A percentile compares a stretch with the other conserved stretches of the same genome.
These are phyloP conservation scores for Penaeus chinensis DNA, from an alignment of 1,140 invertebrate genomes.

Conservation along the genomic window DNA sequence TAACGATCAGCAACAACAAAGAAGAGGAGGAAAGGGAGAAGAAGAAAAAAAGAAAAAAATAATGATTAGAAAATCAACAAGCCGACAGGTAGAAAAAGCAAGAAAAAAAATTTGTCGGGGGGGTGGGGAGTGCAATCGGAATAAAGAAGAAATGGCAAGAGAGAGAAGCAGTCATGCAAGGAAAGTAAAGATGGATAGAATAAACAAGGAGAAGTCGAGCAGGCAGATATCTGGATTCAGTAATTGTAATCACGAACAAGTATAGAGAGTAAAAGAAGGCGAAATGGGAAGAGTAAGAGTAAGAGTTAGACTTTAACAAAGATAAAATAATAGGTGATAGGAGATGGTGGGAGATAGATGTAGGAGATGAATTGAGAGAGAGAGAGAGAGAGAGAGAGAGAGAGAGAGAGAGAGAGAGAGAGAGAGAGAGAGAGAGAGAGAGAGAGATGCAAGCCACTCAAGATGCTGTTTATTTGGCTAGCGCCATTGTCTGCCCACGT, in stretches of 20 bases:
- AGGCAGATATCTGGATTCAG: too few relatives aligned
- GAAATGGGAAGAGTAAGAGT: conserved; percentile 5
- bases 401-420: not conserved
- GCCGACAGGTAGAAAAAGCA: too few relatives aligned
- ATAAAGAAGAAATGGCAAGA: too few relatives aligned
- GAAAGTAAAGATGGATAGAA: too few relatives aligned
- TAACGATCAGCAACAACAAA: not conserved
- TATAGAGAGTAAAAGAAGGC: not conserved
- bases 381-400: too few relatives aligned
- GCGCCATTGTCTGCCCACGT: too few relatives aligned
- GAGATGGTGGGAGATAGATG: not conserved
- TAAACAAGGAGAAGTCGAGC: too few relatives aligned
- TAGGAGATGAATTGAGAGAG: not conserved
- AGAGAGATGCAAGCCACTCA: not conserved
- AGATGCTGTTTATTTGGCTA: too few relatives aligned
- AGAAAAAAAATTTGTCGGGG: too few relatives aligned
- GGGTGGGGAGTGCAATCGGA: too few relatives aligned
- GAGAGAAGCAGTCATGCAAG: too few relatives aligned
- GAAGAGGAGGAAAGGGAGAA: conserved; percentile 19
- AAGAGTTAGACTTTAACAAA: conserved; percentile 1
- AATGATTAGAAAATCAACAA: not conserved
- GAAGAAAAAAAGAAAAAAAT: not conserved
- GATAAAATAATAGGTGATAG: not conserved
- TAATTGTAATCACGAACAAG: not conserved
- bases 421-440: not conserved